Evolutionary conservation across 2,888 invertebrate genomes (phyloP).

Genomic region (Leptinotarsa haldemani): DNA sequence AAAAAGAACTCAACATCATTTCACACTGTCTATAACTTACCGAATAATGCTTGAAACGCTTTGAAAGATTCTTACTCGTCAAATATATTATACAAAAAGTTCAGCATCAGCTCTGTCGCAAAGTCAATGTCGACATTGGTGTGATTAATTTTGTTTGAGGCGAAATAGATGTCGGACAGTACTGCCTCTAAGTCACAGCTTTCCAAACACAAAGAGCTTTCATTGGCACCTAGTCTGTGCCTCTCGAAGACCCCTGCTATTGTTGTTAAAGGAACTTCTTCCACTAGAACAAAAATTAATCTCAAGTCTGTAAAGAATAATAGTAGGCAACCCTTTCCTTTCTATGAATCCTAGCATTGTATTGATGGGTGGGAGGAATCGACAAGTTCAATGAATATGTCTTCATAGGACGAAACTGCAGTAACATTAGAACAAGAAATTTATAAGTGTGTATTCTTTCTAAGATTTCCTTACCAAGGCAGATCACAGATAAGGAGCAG

Average conservation of each 20-base stretch:
- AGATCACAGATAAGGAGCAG: too few species aligned
- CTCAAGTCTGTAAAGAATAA: not conserved
- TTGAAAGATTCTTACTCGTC: constrained; percentile 69
- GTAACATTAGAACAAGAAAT: too few species aligned
- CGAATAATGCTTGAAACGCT: not conserved
- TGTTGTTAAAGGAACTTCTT: constrained; percentile 65
- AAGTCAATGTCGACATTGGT: constrained; percentile 73
- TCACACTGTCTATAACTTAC: too few species aligned
- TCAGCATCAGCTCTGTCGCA: constrained; percentile 74
- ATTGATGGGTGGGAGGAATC: too few species aligned
- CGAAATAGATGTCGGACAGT: constrained; percentile 80
- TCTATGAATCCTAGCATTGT: too few species aligned
- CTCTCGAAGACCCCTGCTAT: constrained; percentile 79
- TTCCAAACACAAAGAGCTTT: constrained; percentile 75
- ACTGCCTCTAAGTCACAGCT: constrained; percentile 78
- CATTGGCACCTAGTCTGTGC: constrained; percentile 77
- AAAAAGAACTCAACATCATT: too few species aligned
- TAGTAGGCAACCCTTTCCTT: not conserved
- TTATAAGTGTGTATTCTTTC: too few species aligned
- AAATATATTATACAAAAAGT: constrained; percentile 76
- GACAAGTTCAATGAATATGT: too few species aligned
- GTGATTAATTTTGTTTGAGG: constrained; percentile 75
- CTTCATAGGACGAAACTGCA: too few species aligned
- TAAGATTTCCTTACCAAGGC: too few species aligned
- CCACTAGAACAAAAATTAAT: constrained; percentile 54